Percentiles rank a stretch among this genome's conserved stretches.
Evolutionary conservation across 2,113 vertebrate genomes (phyloP).

Genomic region (Nyctibius bracteatus): DNA sequence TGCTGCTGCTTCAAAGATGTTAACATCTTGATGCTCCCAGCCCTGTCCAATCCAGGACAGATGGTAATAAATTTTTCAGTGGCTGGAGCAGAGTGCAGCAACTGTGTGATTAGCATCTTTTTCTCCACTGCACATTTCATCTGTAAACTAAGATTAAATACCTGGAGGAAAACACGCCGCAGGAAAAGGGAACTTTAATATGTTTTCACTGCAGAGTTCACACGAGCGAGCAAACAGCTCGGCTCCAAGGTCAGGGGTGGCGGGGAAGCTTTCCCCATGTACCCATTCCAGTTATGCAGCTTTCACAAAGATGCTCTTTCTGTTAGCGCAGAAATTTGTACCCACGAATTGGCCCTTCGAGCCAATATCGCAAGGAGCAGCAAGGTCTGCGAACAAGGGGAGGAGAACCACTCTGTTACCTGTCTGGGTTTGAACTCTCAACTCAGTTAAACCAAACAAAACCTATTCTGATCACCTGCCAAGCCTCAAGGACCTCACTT

Average conservation of each 20-base stretch:
- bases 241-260: neutral
- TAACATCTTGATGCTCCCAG: neutral
- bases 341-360: too few species aligned
- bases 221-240: neutral
- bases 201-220: conserved; percentile 14
- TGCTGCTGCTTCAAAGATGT: neutral
- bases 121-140: conserved; percentile 47
- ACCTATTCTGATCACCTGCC: neutral
- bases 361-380: neutral
- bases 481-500: neutral
- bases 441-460: neutral
- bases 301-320: neutral
- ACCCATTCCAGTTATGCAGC: fast-evolving
- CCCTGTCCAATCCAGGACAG: conserved; percentile 12
- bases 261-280: neutral
- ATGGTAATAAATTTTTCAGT: conserved; percentile 45
- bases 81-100: conserved; percentile 22
- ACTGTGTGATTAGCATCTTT: conserved; percentile 58
- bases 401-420: neutral
- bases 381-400: neutral
- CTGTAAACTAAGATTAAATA: conserved; percentile 61
- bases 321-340: fast-evolving
- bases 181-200: conserved; percentile 6
- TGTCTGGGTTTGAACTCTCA: neutral
- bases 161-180: neutral